Conservation (phyloP, 2,113 vertebrate genomes). For the Spizaetus ornatus region DNA sequence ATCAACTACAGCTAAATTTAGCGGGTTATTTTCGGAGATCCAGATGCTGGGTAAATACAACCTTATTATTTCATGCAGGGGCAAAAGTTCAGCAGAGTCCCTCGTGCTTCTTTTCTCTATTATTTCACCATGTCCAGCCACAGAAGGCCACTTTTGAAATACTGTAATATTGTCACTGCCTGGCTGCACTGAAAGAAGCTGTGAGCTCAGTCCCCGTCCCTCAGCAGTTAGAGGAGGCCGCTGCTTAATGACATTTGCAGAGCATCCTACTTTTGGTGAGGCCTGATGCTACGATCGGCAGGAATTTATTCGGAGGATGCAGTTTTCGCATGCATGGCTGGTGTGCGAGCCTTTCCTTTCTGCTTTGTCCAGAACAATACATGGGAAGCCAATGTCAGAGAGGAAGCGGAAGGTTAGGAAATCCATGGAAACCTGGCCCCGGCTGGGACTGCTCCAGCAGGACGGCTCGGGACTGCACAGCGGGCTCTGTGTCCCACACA, state of each 20-base stretch:
- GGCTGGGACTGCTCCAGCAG: neutral
- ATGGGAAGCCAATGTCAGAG: neutral
- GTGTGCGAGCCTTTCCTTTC: neutral
- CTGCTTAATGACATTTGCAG: neutral
- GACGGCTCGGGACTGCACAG: accelerated
- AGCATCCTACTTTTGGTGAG: neutral
- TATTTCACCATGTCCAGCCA: neutral
- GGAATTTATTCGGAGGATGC: neutral
- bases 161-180: neutral
- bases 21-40: conserved; percentile 11
- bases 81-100: conserved; percentile 28
- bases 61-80: conserved; percentile 29
- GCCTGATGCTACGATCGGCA: accelerated
- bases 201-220: neutral
- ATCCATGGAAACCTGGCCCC: neutral
- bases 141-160: neutral
- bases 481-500: too few species aligned
- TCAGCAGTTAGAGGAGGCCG: neutral
- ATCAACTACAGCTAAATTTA: conserved; percentile 60
- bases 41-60: conserved; percentile 58
- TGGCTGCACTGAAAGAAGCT: neutral
- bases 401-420: neutral
- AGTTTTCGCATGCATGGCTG: neutral
- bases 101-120: neutral
- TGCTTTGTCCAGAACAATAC: conserved; percentile 31